Base-by-base conservation (phyloP, 2,113 vertebrate genomes). In the Campylomormyrus numenius region DNA sequence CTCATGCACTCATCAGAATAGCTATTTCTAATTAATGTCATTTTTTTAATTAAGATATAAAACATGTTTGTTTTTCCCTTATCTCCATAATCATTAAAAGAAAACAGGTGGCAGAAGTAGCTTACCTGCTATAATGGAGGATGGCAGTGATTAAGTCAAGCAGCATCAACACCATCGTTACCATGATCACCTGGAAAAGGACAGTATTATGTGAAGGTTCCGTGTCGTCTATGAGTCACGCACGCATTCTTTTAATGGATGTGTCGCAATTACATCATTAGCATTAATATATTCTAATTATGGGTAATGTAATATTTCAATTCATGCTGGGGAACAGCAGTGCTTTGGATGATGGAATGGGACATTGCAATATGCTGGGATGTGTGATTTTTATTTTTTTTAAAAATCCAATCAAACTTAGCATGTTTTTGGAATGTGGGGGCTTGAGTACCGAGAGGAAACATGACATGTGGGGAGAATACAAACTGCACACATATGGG, bases 151-250 rank as follows among this genome's bases (percentile, higher is more conserved):
- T 88, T 15, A 85, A 88, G 27, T 66, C 87, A 10, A 89, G 27
- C 9, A 91, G 46, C 11, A 92, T 84, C 24, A 92, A 90, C 4
- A 92, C 90, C 80, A 92, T 85, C 15, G 84, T 90, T 66, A 92
- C 80, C 31, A 91, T 84, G 52, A 91, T 90, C 48, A 88, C 89
- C 90, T 91, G 90, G 27, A 92, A 56, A 53, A 90, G 46, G 21
- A 88, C 84, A 52, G 49, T 90, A 45, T 91, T 84, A 39, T 91
- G 88, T 5, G 50, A 88, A 11, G 92, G 87, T 31, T 90, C 92
- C 91, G 88, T 91, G 80, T 74, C 39, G 17, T 46, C 62, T 50
- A 9, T n/a, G 58, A 45, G 11, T 58, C 24, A 58, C 83, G 3
- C 58, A 35, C n/a, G 27, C 19, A 21, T 62, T 62, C 5, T 35